Conservation (phyloP, 2,888 invertebrate genomes). For the Pterobdella sp. region DNA sequence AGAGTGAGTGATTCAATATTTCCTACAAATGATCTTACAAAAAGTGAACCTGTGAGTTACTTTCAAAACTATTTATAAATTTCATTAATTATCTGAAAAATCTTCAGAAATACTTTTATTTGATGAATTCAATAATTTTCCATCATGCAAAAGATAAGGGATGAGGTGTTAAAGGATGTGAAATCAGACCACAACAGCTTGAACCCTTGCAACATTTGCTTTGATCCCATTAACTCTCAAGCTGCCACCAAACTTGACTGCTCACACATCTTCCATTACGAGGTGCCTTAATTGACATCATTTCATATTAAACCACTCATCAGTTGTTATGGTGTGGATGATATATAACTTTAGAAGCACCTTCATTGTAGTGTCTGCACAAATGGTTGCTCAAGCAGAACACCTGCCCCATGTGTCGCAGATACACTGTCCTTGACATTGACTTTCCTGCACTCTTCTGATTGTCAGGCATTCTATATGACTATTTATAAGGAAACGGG, state of each 20-base stretch:
- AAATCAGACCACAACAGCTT: background rate
- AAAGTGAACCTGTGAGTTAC: background rate
- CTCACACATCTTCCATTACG: background rate
- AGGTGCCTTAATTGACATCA: background rate
- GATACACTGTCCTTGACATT: slow-evolving; percentile 7
- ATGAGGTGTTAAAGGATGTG: background rate
- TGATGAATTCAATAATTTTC: too few species aligned
- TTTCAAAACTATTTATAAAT: background rate
- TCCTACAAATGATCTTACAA: background rate
- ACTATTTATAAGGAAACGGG: too few species aligned
- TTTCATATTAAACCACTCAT: background rate
- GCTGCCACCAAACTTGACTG: slow-evolving; percentile 3
- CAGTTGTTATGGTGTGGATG: too few species aligned
- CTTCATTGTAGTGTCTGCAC: background rate
- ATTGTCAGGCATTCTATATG: too few species aligned
- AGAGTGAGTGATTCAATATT: background rate
- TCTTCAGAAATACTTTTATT: background rate
- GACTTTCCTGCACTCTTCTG: slow-evolving; percentile 8
- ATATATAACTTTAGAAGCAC: background rate
- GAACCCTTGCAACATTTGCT: slow-evolving; percentile 1
- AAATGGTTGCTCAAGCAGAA: background rate
- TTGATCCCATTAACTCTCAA: background rate
- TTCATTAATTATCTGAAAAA: background rate
- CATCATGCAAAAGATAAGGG: background rate
- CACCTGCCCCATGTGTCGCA: background rate